Base-by-base conservation (phyloP, 2,797 vertebrate genomes). In the Podargus strigoides region DNA sequence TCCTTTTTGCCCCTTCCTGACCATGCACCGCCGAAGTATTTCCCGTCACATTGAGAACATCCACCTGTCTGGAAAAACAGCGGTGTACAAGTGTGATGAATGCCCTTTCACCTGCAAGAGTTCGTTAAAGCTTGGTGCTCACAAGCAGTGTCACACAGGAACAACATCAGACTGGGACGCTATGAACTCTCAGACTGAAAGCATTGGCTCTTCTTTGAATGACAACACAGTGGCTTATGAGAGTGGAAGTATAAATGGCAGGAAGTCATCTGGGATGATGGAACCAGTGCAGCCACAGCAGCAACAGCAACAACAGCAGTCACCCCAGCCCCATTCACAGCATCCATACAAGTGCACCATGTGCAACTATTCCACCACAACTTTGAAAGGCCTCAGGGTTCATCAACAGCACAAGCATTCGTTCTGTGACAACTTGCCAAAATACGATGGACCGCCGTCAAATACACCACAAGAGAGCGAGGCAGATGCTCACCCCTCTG, bases 391-490 rank as follows among this genome's bases (percentile, higher is more conserved):
- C 94, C 98, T 99, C 84, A 98, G 99, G 96, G 99, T 99, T 97
- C 99, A 99, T 98, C 99, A 99, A 98, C 99, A 99, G 97, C 99
- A 99, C 96, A 99, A 99, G 95, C 99, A 99, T 97, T 99, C 99
- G 0, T 99, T 99, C 97, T 99, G 99, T 90, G 99, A 99, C 97
- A 99, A 99, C 97, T 97, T 99, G 85, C 97, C 98, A 94, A 98
- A 98, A 97, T 98, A 98, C 6, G 99, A 99, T 93, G 98, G 97
- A 39, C 97, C 87, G 2, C 98, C 98, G 62, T 96, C 98, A 21
- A 98, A 97, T 15, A 95, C 98, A 26, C 98, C 98, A 28, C 98
- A 98, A 67, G 99, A 99, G 87, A 98, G 97, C 1, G 99, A 99
- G 88, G 96, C 96, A 1, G 99, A 99, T 53, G 96, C 98, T 89